phyloP scores from a whole-genome alignment of 2,113 vertebrate species.

The Cyanocitta stelleri region DNA sequence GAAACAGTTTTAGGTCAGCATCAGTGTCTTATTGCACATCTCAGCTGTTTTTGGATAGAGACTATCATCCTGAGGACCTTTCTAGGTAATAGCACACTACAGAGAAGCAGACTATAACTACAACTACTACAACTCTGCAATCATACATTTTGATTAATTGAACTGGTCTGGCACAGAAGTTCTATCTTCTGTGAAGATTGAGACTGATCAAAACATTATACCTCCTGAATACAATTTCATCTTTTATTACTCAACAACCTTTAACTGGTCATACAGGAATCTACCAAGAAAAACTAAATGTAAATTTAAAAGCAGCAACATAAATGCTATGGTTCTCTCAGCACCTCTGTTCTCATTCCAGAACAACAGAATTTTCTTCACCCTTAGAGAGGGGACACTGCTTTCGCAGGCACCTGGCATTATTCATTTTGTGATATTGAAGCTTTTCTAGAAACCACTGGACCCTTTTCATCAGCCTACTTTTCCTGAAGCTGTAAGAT shows the following conservation, averaged over 20 bases:
- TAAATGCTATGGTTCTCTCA: neutral
- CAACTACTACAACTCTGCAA: neutral
- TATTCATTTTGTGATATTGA: neutral
- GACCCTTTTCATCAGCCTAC: neutral
- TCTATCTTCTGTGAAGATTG: neutral
- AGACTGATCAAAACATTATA: neutral
- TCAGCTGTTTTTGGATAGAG: neutral
- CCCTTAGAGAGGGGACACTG: neutral
- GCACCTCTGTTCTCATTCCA: neutral
- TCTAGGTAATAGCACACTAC: neutral
- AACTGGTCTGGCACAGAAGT: neutral
- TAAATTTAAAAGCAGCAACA: neutral
- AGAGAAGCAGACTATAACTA: neutral
- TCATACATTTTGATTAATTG: neutral
- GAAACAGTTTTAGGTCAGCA: neutral
- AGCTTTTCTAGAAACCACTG: neutral
- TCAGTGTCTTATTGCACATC: neutral
- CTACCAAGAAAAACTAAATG: neutral
- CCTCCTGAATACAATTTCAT: neutral
- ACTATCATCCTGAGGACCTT: neutral
- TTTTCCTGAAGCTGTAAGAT: neutral
- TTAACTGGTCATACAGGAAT: neutral
- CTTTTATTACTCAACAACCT: neutral
- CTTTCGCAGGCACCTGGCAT: neutral
- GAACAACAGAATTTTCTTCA: neutral